A percentile compares a stretch with the other conserved stretches of the same genome.
Evolutionary conservation across 2,797 vertebrate genomes (phyloP).

Genomic region (Chanos chanos): DNA sequence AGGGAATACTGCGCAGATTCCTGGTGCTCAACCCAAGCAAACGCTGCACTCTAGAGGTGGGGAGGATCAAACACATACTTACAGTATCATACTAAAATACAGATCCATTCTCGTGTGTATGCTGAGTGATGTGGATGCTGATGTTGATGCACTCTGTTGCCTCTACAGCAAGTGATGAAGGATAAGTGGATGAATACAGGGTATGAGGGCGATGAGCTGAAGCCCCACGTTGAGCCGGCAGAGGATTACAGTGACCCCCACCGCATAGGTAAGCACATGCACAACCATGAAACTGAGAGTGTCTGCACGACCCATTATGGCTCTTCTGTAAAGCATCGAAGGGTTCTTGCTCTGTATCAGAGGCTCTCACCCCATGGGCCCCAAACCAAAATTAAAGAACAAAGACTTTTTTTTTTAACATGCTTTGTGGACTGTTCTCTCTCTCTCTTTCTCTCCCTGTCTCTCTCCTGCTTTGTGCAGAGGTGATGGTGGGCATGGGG

Average conservation of each 20-base stretch:
- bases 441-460: neutral
- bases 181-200: constrained; percentile 95
- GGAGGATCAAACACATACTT: neutral
- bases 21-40: constrained; percentile 90
- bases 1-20: constrained; percentile 88
- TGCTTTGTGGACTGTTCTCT: neutral
- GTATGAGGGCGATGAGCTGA: constrained; percentile 83
- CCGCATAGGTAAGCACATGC: constrained; percentile 79
- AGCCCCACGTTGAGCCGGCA: constrained; percentile 85
- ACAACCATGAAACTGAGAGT: neutral
- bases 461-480: constrained; percentile 56
- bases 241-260: constrained; percentile 84
- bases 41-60: constrained; percentile 88
- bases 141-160: neutral
- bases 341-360: too few species aligned
- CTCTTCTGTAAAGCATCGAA: neutral
- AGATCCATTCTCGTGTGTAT: neutral
- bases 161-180: constrained; percentile 91
- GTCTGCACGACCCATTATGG: constrained; percentile 2
- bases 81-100: neutral
- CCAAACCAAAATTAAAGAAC: too few species aligned
- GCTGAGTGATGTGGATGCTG: constrained; percentile 7
- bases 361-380: too few species aligned
- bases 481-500: constrained; percentile 93
- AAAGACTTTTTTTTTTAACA: too few species aligned